Percentiles rank a stretch among this genome's conserved stretches.
These are phyloP conservation scores for Erebia palarica DNA, from an alignment of 2,888 invertebrate species.

Conservation along the genomic window DNA sequence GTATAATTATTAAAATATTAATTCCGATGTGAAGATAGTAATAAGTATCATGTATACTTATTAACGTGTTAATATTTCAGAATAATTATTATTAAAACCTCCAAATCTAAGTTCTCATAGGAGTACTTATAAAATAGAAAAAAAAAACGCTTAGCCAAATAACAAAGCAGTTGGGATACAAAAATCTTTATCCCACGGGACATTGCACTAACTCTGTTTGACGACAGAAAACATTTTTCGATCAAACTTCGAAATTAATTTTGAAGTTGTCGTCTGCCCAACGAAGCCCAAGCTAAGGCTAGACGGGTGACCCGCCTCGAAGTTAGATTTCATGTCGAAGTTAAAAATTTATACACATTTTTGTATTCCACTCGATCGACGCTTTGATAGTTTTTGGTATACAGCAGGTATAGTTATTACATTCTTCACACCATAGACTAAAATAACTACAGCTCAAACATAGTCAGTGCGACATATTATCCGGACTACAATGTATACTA, in stretches of 20 bases:
- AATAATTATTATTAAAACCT: neutral
- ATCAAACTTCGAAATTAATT: slow-evolving; percentile 77
- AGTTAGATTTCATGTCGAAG: slow-evolving; percentile 62
- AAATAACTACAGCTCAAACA: too few species aligned
- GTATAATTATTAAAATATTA: too few species aligned
- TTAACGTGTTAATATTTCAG: too few species aligned
- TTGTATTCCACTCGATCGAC: neutral
- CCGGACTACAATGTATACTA: too few species aligned
- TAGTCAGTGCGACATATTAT: too few species aligned
- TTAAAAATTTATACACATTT: slow-evolving; percentile 39
- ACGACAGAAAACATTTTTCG: slow-evolving; percentile 69
- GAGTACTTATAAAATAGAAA: neutral
- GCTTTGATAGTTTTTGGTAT: neutral
- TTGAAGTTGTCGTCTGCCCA: slow-evolving; percentile 68
- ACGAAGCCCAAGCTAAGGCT: slow-evolving; percentile 42
- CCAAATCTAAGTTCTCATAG: neutral
- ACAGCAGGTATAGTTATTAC: neutral
- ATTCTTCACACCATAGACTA: too few species aligned
- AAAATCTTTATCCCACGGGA: slow-evolving; percentile 30
- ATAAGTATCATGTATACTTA: too few species aligned
- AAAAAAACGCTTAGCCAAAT: neutral
- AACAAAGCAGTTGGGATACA: slow-evolving; percentile 12
- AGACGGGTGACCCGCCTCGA: slow-evolving; percentile 50
- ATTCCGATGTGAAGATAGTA: too few species aligned
- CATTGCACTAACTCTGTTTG: slow-evolving; percentile 47